Conservation (phyloP, 1,140 invertebrate genomes). For the Drosophila pruinosa region DNA sequence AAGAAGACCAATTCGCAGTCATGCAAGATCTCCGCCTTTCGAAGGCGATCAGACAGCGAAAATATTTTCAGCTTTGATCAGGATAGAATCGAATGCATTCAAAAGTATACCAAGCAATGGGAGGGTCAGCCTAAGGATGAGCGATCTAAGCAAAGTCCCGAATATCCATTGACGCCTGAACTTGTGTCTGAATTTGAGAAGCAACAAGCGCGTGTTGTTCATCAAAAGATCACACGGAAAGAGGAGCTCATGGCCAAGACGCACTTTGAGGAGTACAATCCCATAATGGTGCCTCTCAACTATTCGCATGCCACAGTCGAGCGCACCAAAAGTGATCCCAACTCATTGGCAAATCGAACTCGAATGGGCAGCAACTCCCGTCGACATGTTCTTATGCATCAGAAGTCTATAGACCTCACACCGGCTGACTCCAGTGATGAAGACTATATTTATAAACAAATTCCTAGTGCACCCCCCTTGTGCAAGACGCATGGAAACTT, state of each 20-base stretch:
- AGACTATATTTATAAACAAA: constrained; percentile 89
- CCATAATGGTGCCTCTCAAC: constrained; percentile 74
- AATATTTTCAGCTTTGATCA: constrained; percentile 89
- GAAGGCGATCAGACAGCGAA: constrained; percentile 84
- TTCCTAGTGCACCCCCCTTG: constrained; percentile 88
- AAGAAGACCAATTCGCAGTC: constrained; percentile 73
- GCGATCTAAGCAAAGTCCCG: constrained; percentile 75
- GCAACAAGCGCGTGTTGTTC: constrained; percentile 81
- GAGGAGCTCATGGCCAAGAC: constrained; percentile 86
- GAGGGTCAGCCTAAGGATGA: constrained; percentile 84
- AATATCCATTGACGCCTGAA: constrained; percentile 83
- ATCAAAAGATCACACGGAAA: constrained; percentile 85
- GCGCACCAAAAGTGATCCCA: constrained; percentile 92
- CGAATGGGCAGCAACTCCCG: constrained; percentile 88
- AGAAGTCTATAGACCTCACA: constrained; percentile 92
- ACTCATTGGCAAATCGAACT: constrained; percentile 87
- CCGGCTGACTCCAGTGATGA: constrained; percentile 90
- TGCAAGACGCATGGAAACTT: constrained; percentile 87
- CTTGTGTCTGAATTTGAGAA: constrained; percentile 86
- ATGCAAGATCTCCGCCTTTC: constrained; percentile 74
- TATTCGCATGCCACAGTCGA: constrained; percentile 89
- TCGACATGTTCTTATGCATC: constrained; percentile 91
- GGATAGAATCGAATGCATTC: constrained; percentile 87
- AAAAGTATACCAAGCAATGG: constrained; percentile 85
- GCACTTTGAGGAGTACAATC: constrained; percentile 86